phyloP scores from a whole-genome alignment of 1,140 invertebrate species.

The Platorchestia sp. region DNA sequence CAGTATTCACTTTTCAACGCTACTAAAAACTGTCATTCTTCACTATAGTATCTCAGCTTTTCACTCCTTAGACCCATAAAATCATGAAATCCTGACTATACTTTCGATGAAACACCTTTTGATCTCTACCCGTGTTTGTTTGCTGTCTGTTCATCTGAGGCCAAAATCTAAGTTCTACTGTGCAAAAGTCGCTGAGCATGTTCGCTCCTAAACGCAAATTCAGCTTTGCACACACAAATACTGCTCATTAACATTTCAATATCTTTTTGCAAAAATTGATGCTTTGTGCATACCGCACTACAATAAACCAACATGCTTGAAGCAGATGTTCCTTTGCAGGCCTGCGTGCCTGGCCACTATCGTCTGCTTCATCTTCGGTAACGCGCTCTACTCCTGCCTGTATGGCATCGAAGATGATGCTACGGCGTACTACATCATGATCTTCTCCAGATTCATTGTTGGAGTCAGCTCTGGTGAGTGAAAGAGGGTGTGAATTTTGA shows the following conservation, averaged over 20 bases:
- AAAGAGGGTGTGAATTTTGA: background rate
- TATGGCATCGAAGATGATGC: slow-evolving; percentile 76
- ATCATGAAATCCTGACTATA: too few relatives aligned
- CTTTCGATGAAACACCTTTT: background rate
- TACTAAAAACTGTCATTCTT: too few relatives aligned
- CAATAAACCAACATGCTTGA: background rate
- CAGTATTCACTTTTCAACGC: too few relatives aligned
- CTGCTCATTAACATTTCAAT: background rate
- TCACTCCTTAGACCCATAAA: too few relatives aligned
- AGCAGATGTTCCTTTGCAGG: slow-evolving; percentile 69
- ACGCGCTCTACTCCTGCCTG: slow-evolving; percentile 82
- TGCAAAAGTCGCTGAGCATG: background rate
- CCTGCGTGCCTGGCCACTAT: slow-evolving; percentile 83
- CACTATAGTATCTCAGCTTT: too few relatives aligned
- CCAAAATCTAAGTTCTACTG: background rate
- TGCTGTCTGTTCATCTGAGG: background rate
- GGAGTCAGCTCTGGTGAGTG: slow-evolving; percentile 86
- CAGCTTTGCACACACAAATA: background rate
- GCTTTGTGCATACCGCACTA: background rate
- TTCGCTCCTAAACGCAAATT: background rate
- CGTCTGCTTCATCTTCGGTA: slow-evolving; percentile 82
- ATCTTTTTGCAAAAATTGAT: too few relatives aligned
- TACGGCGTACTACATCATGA: slow-evolving; percentile 76
- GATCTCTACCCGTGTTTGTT: background rate
- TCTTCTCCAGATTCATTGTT: slow-evolving; percentile 83